Base-by-base conservation (phyloP, 2,113 vertebrate species). In the Crypturellus undulatus region DNA sequence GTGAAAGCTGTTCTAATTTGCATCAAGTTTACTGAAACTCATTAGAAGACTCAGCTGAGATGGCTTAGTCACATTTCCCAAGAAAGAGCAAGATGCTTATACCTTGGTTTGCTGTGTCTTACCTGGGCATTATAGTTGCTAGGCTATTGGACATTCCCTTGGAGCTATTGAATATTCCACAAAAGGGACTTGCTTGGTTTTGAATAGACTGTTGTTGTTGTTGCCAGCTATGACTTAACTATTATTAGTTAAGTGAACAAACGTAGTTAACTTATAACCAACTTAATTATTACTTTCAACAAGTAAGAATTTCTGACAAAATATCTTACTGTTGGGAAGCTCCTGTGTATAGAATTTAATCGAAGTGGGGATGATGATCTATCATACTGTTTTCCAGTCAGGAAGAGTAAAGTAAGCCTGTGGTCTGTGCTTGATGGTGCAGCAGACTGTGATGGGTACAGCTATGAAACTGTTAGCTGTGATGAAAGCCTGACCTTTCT, bases 321-420 rank as follows among this genome's bases (percentile, higher is more conserved):
- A 51, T 72, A 47, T 28, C 51, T 82, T 47, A 54, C n/a, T 75
- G 36, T 71, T 90, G 83, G 89, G 95, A 95, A 92, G 90, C 88
- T 79, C 69, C 83, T 68, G 34, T 56, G 38, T 78, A 34, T 93
- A 77, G 89, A 95, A 96, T 92, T 95, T 95, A 93, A 91, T 88
- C 84, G 86, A 73, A 88, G 19, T 32, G 7, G 15, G 18, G 21
- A 21, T 70, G 51, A 63, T 72, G 80, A 45, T 79, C 2, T 0
- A 77, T 73, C 80, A 30, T 3, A 5, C 20, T 70, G 47, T 87
- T 84, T 87, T 84, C 16, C 43, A 56, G 24, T 81, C 83, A 90
- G 76, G 87, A 95, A 70, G 36, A 91, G 71, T 75, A 93, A 92
- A 84, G 6, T 7, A 79, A 90, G 40, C 62, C 32, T 92, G 64